A percentile compares a stretch with the other conserved stretches of the same genome.
phyloP scores from a whole-genome alignment of 1,140 invertebrate genomes.

The Steinernema khuongi region DNA sequence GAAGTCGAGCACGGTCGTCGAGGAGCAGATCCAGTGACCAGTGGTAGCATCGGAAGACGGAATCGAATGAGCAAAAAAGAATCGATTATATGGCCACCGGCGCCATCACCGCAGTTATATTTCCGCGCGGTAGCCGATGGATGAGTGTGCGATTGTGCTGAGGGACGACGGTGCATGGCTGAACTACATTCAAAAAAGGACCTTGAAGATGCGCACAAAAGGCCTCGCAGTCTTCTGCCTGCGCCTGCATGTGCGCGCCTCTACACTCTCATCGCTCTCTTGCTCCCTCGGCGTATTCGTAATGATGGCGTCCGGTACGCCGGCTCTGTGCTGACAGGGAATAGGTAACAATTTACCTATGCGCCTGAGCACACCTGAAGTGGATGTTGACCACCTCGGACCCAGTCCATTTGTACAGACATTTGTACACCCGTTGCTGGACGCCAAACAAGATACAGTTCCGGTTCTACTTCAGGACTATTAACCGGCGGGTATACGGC shows the following conservation, averaged over 20 bases:
- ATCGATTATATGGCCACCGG: conserved; percentile 12
- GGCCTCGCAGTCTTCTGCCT: background rate
- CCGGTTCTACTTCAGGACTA: no score
- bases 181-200: conserved; percentile 17
- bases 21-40: background rate
- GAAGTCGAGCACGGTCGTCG: no score
- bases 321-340: background rate
- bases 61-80: conserved; percentile 5
- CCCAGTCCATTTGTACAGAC: no score
- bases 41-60: background rate
- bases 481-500: no score
- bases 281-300: conserved; percentile 6
- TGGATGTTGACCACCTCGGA: no score
- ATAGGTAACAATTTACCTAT: conserved; percentile 11
- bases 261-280: background rate
- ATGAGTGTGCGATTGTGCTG: background rate
- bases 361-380: background rate
- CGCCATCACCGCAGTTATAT: conserved; percentile 13
- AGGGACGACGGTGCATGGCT: background rate
- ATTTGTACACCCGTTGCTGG: no score
- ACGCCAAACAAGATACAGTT: no score
- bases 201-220: conserved; percentile 16
- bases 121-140: conserved; percentile 11
- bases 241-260: conserved; percentile 11
- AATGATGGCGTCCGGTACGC: conserved; percentile 8